Evolutionary conservation across 2,888 invertebrate genomes (phyloP).

Genomic region (Eremobia ochroleuca): DNA sequence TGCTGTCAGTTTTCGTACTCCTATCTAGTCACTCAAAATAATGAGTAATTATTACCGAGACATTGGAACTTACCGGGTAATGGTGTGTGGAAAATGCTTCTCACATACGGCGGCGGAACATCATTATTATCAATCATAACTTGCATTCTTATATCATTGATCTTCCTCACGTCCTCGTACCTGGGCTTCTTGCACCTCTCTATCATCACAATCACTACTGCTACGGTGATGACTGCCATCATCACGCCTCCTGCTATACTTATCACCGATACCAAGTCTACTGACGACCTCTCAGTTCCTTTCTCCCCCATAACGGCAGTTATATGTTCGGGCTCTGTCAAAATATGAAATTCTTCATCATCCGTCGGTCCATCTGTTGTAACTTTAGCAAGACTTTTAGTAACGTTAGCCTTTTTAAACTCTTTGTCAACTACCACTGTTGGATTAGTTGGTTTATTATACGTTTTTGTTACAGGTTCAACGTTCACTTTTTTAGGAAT

Average conservation of each 20-base stretch:
- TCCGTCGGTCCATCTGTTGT: conserved; percentile 81
- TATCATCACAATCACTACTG: conserved; percentile 88
- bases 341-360: conserved; percentile 90
- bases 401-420: conserved; percentile 70
- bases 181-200: conserved; percentile 85
- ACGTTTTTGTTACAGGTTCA: conserved; percentile 58
- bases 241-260: conserved; percentile 89
- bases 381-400: conserved; percentile 72
- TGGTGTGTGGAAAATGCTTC: conserved; percentile 91
- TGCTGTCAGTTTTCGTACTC: no score
- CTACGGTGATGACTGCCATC: conserved; percentile 89
- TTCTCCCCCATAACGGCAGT: conserved; percentile 89
- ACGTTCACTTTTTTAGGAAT: conserved; percentile 59
- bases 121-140: conserved; percentile 86
- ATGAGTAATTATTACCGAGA: neutral
- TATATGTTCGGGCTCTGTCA: conserved; percentile 90
- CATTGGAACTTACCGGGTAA: conserved; percentile 86
- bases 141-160: conserved; percentile 88
- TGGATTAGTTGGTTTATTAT: conserved; percentile 53
- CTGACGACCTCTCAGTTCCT: conserved; percentile 82
- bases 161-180: conserved; percentile 85
- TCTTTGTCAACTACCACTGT: conserved; percentile 58
- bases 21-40: neutral
- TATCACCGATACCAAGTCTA: conserved; percentile 88
- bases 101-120: conserved; percentile 88